Evolutionary conservation across 2,888 invertebrate genomes (phyloP).

Genomic region (Drymonia ruficornis): DNA sequence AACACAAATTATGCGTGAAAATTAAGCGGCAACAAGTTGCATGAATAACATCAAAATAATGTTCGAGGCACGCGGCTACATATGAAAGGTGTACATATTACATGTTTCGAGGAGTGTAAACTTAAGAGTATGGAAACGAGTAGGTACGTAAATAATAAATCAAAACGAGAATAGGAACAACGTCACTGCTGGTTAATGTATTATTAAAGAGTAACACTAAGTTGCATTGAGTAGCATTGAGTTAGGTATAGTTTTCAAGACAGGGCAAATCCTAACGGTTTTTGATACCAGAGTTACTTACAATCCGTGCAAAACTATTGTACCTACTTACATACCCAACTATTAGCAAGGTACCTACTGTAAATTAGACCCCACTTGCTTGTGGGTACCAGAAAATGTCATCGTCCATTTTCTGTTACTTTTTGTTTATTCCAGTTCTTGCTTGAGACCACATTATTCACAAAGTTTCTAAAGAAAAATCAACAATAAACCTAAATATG

Average conservation of each 20-base stretch:
- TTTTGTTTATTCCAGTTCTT: neutral
- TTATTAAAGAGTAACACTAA: too few relatives aligned
- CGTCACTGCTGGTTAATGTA: too few relatives aligned
- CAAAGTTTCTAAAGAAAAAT: slow-evolving; percentile 21
- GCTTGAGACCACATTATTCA: neutral
- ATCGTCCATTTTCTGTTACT: neutral
- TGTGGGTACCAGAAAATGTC: neutral
- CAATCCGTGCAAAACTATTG: too few relatives aligned
- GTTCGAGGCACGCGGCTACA: slow-evolving; percentile 24
- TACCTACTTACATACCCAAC: too few relatives aligned
- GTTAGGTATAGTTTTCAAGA: too few relatives aligned
- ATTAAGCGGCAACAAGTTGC: slow-evolving; percentile 41
- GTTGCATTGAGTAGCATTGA: too few relatives aligned
- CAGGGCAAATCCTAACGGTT: too few relatives aligned
- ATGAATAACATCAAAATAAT: slow-evolving; percentile 27
- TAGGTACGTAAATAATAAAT: too few relatives aligned
- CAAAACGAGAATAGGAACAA: too few relatives aligned
- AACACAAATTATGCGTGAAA: slow-evolving; percentile 64
- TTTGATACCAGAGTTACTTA: too few relatives aligned
- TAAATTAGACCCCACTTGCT: neutral
- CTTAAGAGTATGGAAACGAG: too few relatives aligned
- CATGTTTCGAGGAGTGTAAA: neutral
- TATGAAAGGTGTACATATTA: slow-evolving; percentile 6
- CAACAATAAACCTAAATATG: slow-evolving; percentile 25
- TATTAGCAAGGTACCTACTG: neutral